Base-by-base conservation (phyloP, 2,888 invertebrate genomes). In the Peribatodes rhomboidaria region DNA sequence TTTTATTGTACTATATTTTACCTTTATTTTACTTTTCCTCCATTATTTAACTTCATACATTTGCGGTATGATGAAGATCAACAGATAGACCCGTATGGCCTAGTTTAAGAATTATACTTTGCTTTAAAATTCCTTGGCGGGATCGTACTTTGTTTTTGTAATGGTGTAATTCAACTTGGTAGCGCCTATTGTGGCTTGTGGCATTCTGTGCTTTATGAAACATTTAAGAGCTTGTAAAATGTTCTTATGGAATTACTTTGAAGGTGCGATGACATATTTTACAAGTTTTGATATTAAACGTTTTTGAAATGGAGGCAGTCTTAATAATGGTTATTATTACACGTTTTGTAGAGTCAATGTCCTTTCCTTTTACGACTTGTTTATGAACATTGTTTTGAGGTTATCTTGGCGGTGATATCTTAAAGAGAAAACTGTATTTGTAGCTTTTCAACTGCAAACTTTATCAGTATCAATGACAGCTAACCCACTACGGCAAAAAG, bases 1-100 rank as follows among this genome's bases (percentile, higher is more conserved):
- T 80, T 80, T 81, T 73, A 81, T 80, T 80, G 78, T 67, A 61
- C n/a, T n/a, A 71, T 85, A 87, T 27, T 27, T 4, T 27, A 27
- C n/a, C n/a, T n/a, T 27, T 86, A 37, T 42, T 42, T 44, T 35
- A 16, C 80, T 68, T 75, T 82, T 83, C 82, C 78, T 81, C 67
- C 56, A 65, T 65, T 80, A 76, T 74, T 73, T 74, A 75, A 77
- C 65, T 74, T 68, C 70, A 70, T 18, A 10, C 33, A 20, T 71
- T 69, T 70, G 71, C 69, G 67, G 65, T 67, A 46, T 46, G 56
- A 37, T 18, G 70, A 66, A 70, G 74, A 66, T 67, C 60, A 46
- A 67, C 61, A 70, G 76, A 73, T 66, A 69, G 67, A 55, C 69
- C 60, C 52, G 53, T 22, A 57, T 63, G 73, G 57, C 73, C 75